Evolutionary conservation across 2,888 invertebrate species (phyloP), one percentile per base, ranked within the genome.

Genomic region (Drosophila paramelanica): DNA sequence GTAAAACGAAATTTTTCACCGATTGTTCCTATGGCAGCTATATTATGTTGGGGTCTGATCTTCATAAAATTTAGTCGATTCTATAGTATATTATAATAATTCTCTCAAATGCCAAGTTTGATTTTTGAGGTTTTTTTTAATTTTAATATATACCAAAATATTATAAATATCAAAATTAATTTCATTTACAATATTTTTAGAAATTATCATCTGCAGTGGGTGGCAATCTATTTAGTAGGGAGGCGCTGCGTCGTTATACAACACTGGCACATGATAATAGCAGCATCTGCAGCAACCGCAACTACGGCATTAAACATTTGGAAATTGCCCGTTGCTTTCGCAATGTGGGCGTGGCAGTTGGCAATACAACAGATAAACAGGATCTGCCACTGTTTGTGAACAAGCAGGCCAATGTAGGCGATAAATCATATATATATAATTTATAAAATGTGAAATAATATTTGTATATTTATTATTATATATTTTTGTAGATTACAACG

Each of bases 371-470:
- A 3, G 99, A 99, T 93, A 93, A 95, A 0, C 92, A 95, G 20
- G 96, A 97, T 0, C 94, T 98, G 11, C 97, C 97, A 0, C 94
- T 98, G 14, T 99, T 99, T 93, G 97, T 99, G 92, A 98, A 99
- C 0, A 98, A 62, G 2, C 4, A 47, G 4, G 6, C n/a, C 38
- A 66, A 77, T 51, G 89, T 82, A 64, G 55, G 57, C 11, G 7
- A 27, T 27, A 27, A 6, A 0, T 27, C 6, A 27, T 27, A 10
- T 8, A 31, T 13, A 4, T 36, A 13, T 33, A 33, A 11, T 33
- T 33, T 1, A 14, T 4, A 10, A 11, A 17, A n/a, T 13, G 4
- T 23, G 11, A 36, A 17, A 14, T 5, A n/a, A 23, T 47, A 20
- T 31, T 10, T 50, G 3, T 6, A 23, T 23, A 23, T 23, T 23